phyloP scores from a whole-genome alignment of 2,888 invertebrate species.

The Morpho helenor region DNA sequence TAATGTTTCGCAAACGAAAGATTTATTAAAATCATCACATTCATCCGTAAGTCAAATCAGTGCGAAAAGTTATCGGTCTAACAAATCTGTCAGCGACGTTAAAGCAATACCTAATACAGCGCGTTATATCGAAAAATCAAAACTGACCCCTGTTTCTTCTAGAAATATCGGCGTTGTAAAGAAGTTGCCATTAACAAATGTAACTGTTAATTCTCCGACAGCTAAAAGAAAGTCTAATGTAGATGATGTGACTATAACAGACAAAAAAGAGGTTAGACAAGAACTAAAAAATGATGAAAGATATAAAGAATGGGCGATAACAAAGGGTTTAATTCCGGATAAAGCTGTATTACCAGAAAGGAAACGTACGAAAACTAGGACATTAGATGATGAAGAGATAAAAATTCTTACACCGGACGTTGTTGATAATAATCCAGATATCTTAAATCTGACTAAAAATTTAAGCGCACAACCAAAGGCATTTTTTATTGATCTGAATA shows the following conservation, averaged over 20 bases:
- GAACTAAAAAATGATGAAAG: conserved; percentile 23
- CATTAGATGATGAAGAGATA: conserved; percentile 63
- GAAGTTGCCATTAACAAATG: conserved; percentile 41
- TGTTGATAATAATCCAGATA: conserved; percentile 59
- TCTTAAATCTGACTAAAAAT: conserved; percentile 50
- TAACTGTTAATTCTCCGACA: conserved; percentile 59
- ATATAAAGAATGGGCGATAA: conserved; percentile 3
- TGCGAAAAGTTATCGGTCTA: conserved; percentile 25
- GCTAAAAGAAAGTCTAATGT: conserved; percentile 39
- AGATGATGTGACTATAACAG: conserved; percentile 15
- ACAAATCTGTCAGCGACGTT: conserved; percentile 9
- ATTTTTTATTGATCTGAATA: conserved; percentile 59
- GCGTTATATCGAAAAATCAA: not conserved
- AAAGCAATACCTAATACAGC: conserved; percentile 12
- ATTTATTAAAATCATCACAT: conserved; percentile 49
- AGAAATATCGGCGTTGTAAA: conserved; percentile 32
- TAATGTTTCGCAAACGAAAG: conserved; percentile 53
- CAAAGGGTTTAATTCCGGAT: not conserved
- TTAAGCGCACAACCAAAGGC: conserved; percentile 60
- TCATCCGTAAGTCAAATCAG: conserved; percentile 45
- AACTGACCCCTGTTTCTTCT: not conserved
- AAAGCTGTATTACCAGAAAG: conserved; percentile 32
- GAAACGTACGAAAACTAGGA: conserved; percentile 61
- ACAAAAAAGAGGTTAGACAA: conserved; percentile 10
- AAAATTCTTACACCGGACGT: conserved; percentile 51